A percentile compares a stretch with the other conserved stretches of the same genome.
Evolutionary conservation across 2,888 invertebrate genomes (phyloP).

Genomic region (Thymelicus lineola): DNA sequence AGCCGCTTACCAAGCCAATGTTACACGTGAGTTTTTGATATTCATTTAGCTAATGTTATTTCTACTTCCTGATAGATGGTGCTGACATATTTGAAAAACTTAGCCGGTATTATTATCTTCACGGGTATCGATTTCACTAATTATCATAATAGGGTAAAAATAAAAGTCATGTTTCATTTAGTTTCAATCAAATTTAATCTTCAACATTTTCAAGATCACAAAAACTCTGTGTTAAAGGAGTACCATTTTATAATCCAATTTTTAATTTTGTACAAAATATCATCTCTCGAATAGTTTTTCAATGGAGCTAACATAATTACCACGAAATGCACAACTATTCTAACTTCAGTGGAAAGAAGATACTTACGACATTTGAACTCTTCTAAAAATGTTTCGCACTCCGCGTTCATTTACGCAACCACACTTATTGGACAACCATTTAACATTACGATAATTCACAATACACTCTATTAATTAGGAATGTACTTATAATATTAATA

Average conservation of each 20-base stretch:
- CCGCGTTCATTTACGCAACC: constrained; percentile 35
- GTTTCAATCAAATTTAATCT: constrained; percentile 80
- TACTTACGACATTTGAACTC: constrained; percentile 62
- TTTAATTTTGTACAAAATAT: constrained; percentile 84
- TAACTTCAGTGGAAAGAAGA: constrained; percentile 64
- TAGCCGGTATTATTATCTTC: not conserved
- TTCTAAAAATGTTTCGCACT: constrained; percentile 47
- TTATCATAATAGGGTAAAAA: constrained; percentile 43
- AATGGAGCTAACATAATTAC: constrained; percentile 64
- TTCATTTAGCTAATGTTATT: not conserved
- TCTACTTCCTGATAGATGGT: constrained; percentile 53
- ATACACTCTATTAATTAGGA: constrained; percentile 80
- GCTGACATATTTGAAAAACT: constrained; percentile 27
- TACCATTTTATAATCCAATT: constrained; percentile 71
- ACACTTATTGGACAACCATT: constrained; percentile 66
- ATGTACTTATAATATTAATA: constrained; percentile 83
- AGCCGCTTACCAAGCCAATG: constrained; percentile 87
- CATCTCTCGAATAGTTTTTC: constrained; percentile 70
- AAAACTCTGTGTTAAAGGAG: constrained; percentile 67
- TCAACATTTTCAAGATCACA: constrained; percentile 82
- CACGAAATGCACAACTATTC: constrained; percentile 67
- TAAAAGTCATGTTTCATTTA: constrained; percentile 54
- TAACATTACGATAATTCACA: constrained; percentile 79
- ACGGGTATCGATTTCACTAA: not conserved
- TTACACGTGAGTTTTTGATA: constrained; percentile 87